A percentile compares a stretch with the other conserved stretches of the same genome.
These are phyloP conservation scores for Aporophyla nigra DNA, from an alignment of 2,888 invertebrate species.

Conservation along the genomic window DNA sequence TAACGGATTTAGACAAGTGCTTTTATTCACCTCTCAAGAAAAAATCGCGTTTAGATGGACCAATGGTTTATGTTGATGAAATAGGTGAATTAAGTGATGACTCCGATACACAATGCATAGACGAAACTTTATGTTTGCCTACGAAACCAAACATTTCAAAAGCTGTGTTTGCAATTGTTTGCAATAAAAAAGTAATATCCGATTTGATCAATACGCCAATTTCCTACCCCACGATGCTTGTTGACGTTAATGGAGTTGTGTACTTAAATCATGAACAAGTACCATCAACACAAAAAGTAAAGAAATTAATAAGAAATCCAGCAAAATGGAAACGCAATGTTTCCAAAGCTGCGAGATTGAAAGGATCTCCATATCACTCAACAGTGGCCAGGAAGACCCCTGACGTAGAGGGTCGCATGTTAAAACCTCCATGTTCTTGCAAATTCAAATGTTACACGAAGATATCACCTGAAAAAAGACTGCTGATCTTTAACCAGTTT, in stretches of 20 bases:
- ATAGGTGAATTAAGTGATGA: conserved; percentile 5
- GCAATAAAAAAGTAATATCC: conserved; percentile 1
- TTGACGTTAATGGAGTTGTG: conserved; percentile 6
- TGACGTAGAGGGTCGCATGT: conserved; percentile 11
- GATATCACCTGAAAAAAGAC: conserved; percentile 12
- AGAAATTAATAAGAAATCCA: conserved; percentile 9
- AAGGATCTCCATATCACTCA: conserved; percentile 2
- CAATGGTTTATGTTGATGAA: conserved; percentile 4
- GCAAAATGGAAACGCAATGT: conserved; percentile 8
- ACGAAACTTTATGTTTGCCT: conserved; percentile 5
- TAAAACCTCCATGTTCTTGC: conserved; percentile 19
- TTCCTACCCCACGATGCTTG: conserved; percentile 5
- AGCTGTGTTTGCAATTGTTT: not conserved
- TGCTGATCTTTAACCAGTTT: conserved; percentile 16
- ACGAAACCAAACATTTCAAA: conserved; percentile 5
- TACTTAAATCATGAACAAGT: conserved; percentile 5
- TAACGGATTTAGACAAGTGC: not conserved
- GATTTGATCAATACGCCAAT: conserved; percentile 5
- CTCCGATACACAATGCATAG: conserved; percentile 4
- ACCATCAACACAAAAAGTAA: conserved; percentile 4
- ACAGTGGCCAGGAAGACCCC: conserved; percentile 17
- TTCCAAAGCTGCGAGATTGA: conserved; percentile 2
- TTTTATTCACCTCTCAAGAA: conserved; percentile 6
- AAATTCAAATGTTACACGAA: conserved; percentile 25
- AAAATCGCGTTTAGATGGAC: conserved; percentile 6